Percentiles rank a stretch among this genome's conserved stretches.
phyloP scores from a whole-genome alignment of 1,140 invertebrate genomes.

The Sinonovacula constricta region DNA sequence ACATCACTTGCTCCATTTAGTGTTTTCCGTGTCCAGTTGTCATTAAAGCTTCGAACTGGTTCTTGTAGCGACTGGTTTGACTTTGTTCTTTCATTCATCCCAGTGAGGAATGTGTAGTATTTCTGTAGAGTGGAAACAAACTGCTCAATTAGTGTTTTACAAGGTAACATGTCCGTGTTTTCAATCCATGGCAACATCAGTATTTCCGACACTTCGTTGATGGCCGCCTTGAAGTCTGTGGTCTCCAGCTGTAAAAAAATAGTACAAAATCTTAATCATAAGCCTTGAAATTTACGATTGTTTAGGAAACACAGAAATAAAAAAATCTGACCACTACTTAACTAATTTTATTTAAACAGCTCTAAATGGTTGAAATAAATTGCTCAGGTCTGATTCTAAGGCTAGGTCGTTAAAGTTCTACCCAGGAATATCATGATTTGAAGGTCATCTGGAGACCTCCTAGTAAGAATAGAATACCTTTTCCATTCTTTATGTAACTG shows the following conservation, averaged over 20 bases:
- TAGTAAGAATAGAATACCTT: too few relatives aligned
- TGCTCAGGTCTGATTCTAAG: too few relatives aligned
- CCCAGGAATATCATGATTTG: too few relatives aligned
- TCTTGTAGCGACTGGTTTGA: background rate
- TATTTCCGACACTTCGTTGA: constrained; percentile 4
- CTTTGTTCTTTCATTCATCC: background rate
- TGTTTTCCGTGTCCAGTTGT: constrained; percentile 6
- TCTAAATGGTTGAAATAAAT: too few relatives aligned
- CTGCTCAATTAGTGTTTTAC: background rate
- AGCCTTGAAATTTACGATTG: too few relatives aligned
- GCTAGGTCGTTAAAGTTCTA: too few relatives aligned
- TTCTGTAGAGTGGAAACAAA: background rate
- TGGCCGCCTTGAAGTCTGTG: background rate
- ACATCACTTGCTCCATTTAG: background rate
- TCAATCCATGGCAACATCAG: constrained; percentile 25
- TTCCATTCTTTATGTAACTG: too few relatives aligned
- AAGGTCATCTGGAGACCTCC: too few relatives aligned
- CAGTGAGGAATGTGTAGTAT: background rate
- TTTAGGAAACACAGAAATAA: too few relatives aligned
- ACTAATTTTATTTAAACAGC: too few relatives aligned
- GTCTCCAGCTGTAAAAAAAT: background rate
- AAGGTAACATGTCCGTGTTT: background rate
- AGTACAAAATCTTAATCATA: background rate
- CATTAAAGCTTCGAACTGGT: background rate
- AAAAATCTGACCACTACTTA: too few relatives aligned